phyloP scores from a whole-genome alignment of 1,140 invertebrate species.

The Bombus pascuorum region DNA sequence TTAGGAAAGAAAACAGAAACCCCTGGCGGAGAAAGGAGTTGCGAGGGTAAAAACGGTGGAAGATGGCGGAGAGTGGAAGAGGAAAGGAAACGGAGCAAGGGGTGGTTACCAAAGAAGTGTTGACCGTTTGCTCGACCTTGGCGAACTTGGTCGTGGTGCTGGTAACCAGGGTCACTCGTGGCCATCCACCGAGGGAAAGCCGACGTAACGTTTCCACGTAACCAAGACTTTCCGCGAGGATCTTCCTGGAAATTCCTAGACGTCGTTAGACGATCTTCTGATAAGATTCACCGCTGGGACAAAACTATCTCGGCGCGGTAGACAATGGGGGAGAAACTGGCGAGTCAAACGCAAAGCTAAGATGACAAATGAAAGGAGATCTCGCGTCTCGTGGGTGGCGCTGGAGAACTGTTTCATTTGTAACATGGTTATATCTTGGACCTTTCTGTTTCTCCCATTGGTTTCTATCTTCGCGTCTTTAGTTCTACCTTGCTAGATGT shows the following conservation, averaged over 20 bases:
- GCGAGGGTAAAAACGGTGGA: conserved; percentile 54
- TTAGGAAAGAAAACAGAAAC: conserved; percentile 68
- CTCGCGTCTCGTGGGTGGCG: conserved; percentile 47
- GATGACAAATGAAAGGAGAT: conserved; percentile 79
- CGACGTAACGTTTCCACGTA: too few species aligned
- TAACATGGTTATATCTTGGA: conserved; percentile 55
- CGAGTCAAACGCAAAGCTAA: conserved; percentile 77
- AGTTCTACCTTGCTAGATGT: too few species aligned
- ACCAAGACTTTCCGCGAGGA: not conserved
- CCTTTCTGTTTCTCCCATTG: not conserved
- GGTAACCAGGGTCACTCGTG: not conserved
- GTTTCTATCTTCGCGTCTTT: not conserved
- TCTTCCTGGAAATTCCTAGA: not conserved
- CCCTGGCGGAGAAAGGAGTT: conserved; percentile 48
- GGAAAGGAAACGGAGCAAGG: not conserved
- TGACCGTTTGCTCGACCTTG: conserved; percentile 32
- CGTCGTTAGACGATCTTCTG: conserved; percentile 8
- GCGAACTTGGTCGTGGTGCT: conserved; percentile 20
- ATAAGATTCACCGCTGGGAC: conserved; percentile 50
- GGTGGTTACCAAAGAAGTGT: conserved; percentile 30
- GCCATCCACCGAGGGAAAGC: not conserved
- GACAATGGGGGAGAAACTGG: conserved; percentile 73
- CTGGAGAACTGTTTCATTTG: conserved; percentile 59
- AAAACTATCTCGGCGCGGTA: conserved; percentile 70
- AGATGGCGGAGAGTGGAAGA: not conserved